Percentiles rank a stretch among this genome's conserved stretches.
Evolutionary conservation across 2,888 invertebrate genomes (phyloP).

Genomic region (Pheosia gnoma): DNA sequence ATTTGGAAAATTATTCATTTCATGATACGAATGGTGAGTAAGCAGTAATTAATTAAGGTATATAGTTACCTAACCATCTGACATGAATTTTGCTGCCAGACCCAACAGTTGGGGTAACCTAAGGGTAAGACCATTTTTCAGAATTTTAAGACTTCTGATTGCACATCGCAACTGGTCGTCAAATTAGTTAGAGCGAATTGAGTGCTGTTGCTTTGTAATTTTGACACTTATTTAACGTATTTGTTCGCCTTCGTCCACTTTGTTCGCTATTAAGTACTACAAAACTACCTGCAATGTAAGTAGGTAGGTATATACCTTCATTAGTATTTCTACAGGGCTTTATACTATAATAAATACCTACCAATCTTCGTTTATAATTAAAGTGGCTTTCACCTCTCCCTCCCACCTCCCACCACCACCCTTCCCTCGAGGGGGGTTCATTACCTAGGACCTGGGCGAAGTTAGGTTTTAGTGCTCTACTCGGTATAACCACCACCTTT

Average conservation of each 20-base stretch:
- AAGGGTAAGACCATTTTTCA: too few species aligned
- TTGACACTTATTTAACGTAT: too few species aligned
- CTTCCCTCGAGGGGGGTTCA: slow-evolving; percentile 53
- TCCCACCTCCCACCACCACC: slow-evolving; percentile 24
- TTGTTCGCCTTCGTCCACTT: too few species aligned
- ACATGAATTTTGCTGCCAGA: too few species aligned
- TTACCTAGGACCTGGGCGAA: slow-evolving; percentile 69
- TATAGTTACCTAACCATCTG: too few species aligned
- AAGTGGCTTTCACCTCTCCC: slow-evolving; percentile 70
- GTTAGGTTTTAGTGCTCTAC: slow-evolving; percentile 58
- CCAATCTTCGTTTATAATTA: slow-evolving; percentile 83
- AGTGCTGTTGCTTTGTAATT: too few species aligned
- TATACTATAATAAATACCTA: slow-evolving; percentile 56
- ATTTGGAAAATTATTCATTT: neutral
- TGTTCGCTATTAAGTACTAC: too few species aligned
- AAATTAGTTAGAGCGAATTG: too few species aligned
- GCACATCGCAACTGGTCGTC: too few species aligned
- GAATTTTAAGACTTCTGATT: too few species aligned
- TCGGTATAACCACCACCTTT: slow-evolving; percentile 26
- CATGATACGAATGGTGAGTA: neutral
- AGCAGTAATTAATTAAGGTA: too few species aligned
- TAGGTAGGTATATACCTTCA: neutral
- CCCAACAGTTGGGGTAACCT: too few species aligned
- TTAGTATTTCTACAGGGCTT: slow-evolving; percentile 26
- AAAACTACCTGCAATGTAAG: neutral